Evolutionary conservation across 2,888 invertebrate species (phyloP).

Genomic region (Drosophila fulvimacula): DNA sequence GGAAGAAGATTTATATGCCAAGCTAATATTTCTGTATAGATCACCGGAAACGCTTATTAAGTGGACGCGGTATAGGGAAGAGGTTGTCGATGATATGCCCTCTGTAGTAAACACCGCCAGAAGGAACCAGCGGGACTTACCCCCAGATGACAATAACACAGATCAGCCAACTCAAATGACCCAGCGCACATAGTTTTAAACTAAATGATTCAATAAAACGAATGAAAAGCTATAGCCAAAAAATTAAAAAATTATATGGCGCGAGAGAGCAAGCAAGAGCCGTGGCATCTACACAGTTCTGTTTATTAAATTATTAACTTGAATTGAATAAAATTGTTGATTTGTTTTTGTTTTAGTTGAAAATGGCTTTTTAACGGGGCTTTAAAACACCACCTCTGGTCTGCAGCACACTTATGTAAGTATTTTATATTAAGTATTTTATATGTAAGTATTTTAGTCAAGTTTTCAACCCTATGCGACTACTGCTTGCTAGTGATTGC

Average conservation of each 20-base stretch:
- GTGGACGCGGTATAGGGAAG: constrained; percentile 86
- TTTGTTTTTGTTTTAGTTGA: no score
- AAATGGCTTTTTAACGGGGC: no score
- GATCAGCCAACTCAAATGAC: neutral
- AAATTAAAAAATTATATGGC: neutral
- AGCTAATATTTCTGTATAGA: constrained; percentile 97
- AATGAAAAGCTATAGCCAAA: no score
- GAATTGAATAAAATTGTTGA: no score
- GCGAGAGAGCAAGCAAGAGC: neutral
- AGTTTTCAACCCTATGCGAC: no score
- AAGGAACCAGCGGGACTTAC: neutral
- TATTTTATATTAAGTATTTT: no score
- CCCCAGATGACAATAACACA: neutral
- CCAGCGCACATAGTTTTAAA: neutral
- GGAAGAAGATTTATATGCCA: constrained; percentile 98
- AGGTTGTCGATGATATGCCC: constrained; percentile 49
- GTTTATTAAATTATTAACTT: neutral
- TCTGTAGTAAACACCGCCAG: constrained; percentile 22
- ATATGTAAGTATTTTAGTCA: no score
- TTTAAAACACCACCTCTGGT: no score
- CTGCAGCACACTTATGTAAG: no score
- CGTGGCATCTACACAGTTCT: neutral
- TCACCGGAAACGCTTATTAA: constrained; percentile 98
- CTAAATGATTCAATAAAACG: neutral
- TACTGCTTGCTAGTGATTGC: no score